phyloP scores from a whole-genome alignment of 2,113 vertebrate species.

The Perca schrenkii region DNA sequence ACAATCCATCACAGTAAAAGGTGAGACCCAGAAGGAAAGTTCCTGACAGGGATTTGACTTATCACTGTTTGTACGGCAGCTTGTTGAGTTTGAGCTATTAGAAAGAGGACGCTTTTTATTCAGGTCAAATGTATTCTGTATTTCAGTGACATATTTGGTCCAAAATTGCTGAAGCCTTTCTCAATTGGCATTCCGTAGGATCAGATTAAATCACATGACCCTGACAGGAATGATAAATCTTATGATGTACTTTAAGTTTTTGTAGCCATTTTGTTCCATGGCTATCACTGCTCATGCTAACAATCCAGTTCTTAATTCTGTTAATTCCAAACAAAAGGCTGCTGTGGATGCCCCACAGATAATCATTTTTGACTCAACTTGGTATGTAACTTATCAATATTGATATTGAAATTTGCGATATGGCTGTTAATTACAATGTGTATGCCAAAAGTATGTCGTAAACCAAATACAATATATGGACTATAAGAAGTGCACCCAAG shows the following conservation, averaged over 20 bases:
- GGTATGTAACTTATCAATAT: background rate
- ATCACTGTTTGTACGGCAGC: conserved; percentile 51
- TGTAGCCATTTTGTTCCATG: background rate
- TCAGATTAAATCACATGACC: background rate
- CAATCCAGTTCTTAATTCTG: background rate
- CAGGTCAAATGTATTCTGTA: conserved; percentile 26
- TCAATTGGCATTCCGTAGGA: background rate
- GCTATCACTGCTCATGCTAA: background rate
- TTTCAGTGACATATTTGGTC: background rate
- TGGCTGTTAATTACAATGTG: background rate
- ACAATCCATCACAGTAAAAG: conserved; percentile 62
- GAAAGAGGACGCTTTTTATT: conserved; percentile 26
- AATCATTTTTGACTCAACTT: background rate
- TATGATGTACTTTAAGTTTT: background rate
- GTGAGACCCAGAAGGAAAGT: conserved; percentile 61
- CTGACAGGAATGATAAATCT: background rate
- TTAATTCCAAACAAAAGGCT: background rate
- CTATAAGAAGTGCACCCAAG: background rate
- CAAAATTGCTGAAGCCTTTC: background rate
- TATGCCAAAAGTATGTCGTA: background rate
- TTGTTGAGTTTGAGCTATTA: conserved; percentile 67
- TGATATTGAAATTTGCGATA: background rate
- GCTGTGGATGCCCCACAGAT: background rate
- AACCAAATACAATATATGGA: background rate
- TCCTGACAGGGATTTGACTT: conserved; percentile 57